phyloP scores from a whole-genome alignment of 2,797 vertebrate genomes.

The Syngnathus acus region DNA sequence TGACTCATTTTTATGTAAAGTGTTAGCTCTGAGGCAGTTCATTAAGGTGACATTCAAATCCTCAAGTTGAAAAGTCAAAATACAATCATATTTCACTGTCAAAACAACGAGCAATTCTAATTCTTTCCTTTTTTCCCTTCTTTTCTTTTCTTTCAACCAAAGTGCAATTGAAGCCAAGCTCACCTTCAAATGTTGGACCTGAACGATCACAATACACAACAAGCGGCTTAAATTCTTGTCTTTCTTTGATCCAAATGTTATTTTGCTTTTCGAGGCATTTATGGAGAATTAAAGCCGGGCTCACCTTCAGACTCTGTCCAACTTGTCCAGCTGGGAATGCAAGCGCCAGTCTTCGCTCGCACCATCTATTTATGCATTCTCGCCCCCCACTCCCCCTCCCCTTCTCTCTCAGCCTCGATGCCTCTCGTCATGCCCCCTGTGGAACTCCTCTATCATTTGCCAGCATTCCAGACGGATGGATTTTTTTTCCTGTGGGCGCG shows the following conservation, averaged over 20 bases:
- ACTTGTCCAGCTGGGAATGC: constrained; percentile 65
- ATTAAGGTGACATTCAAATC: background rate
- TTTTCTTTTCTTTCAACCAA: background rate
- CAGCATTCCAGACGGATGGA: constrained; percentile 69
- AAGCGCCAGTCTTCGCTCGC: constrained; percentile 56
- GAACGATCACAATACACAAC: background rate
- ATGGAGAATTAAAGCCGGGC: background rate
- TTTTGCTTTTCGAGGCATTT: no score
- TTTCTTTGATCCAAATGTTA: background rate
- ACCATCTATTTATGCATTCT: constrained; percentile 61
- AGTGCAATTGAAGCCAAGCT: background rate
- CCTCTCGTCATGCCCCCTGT: constrained; percentile 70
- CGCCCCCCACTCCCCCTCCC: constrained; percentile 16
- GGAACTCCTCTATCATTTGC: constrained; percentile 68
- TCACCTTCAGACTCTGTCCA: constrained; percentile 32
- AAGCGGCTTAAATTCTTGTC: background rate
- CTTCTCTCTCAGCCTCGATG: constrained; percentile 18
- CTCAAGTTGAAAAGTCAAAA: background rate
- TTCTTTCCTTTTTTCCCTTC: background rate
- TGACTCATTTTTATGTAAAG: no score
- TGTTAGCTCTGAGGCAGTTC: no score
- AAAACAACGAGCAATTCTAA: background rate
- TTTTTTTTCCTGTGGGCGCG: no score
- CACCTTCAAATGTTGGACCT: background rate
- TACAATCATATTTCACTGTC: background rate